Evolutionary conservation across 2,113 vertebrate species (phyloP), one percentile per base, ranked within the genome.

Genomic region (Protomyctophum bolini): DNA sequence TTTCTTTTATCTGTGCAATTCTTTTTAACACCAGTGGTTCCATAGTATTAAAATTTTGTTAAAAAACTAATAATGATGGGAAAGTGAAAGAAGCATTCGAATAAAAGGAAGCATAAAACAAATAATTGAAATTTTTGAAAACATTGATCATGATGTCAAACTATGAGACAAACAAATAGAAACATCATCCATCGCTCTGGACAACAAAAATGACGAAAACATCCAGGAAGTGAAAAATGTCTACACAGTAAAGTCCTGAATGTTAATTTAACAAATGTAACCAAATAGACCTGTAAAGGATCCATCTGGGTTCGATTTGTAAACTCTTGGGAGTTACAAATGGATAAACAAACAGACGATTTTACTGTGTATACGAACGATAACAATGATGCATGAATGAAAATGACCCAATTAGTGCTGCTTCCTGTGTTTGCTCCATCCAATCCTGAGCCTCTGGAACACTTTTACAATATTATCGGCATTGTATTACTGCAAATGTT

Each of bases 21-120:
- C 91, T 93, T 92, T 91, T 90, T 86, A 95, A 96, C 93, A 97
- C 94, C 96, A 97, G 96, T 97, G 96, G 96, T 97, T 94, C 93
- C 90, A 92, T 86, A 92, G 93, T 91, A 94, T 93, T 90, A 92
- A 73, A 93, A 91, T 92, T 4, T 33, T 41, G 33, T 41, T 41
- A 92, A 69, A 71, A 64, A 89, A 92, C 91, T 21, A 21, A 21
- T 21, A 73, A 58, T 9, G 10, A 51, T 8, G 10, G 4, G 92
- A 92, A 81, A 85, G 92, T 90, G 92, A 92, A 73, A 87, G 86
- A 63, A 48, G 73, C 59, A 67, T 66, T 77, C 75, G 70, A 84
- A 91, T 91, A 93, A 93, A 95, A 94, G 29, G 33, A 59, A 66
- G n/a, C 15, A 82, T 91, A 93, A 93, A 95, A 94, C 41, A 21